These are phyloP conservation scores for Lampropteryx suffumata DNA, from an alignment of 2,888 invertebrate genomes.

Conservation along the genomic window DNA sequence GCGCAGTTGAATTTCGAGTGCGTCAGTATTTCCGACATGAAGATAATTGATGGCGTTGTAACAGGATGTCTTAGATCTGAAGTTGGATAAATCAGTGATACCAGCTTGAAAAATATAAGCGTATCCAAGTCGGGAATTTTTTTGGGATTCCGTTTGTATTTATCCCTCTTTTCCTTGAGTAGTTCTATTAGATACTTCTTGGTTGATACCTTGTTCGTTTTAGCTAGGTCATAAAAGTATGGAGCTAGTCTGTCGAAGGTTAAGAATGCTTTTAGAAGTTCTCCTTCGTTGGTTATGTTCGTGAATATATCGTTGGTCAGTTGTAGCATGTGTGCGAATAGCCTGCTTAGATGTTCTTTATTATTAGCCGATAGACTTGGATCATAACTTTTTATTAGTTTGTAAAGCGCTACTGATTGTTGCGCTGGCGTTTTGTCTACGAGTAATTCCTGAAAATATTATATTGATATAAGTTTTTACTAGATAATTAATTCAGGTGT, in stretches of 20 bases:
- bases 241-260: constrained; percentile 83
- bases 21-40: constrained; percentile 91
- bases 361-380: constrained; percentile 91
- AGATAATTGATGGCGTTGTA: constrained; percentile 91
- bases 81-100: constrained; percentile 92
- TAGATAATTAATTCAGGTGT: too few relatives aligned
- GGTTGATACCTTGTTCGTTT: constrained; percentile 86
- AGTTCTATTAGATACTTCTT: constrained; percentile 86
- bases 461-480: neutral
- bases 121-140: constrained; percentile 86
- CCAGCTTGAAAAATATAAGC: constrained; percentile 91
- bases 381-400: constrained; percentile 94
- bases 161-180: constrained; percentile 87
- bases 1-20: constrained; percentile 84
- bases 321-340: constrained; percentile 91
- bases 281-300: constrained; percentile 54
- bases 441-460: constrained; percentile 78
- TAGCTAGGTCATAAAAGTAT: constrained; percentile 86
- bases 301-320: constrained; percentile 87
- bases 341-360: constrained; percentile 87
- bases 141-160: constrained; percentile 83
- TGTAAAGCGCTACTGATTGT: constrained; percentile 88
- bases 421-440: constrained; percentile 83
- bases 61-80: constrained; percentile 95
- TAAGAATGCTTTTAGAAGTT: constrained; percentile 81